Evolutionary conservation across 2,113 vertebrate species (phyloP), one percentile per base, ranked within the genome.

Genomic region (Nothobranchius furzeri): DNA sequence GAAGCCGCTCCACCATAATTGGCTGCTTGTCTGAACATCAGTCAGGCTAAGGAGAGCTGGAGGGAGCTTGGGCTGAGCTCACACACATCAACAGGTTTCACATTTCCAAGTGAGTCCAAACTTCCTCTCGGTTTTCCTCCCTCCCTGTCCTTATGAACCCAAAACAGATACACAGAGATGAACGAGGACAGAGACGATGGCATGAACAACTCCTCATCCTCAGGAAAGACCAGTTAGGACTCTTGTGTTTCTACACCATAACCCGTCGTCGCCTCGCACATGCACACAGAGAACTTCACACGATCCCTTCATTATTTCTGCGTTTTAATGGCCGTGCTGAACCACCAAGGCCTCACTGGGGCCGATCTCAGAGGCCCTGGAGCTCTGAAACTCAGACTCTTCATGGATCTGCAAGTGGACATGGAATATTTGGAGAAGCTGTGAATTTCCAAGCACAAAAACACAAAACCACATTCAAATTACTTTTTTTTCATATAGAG

Each of bases 11-110:
- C 65, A 70, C 73, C 65, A 70, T 91, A 90, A 92, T 90, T 91
- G 88, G 82, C 78, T 88, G 84, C 75, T 84, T 82, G 75, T 73
- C 88, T 79, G 88, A 92, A 89, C 88, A 92, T 90, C 90, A 88
- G 77, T 92, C 90, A 91, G 86, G 73, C 76, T 90, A 90, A 92
- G 85, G 73, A 92, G 88, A 78, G 81, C 72, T 48, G 51, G 43
- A 81, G 66, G 57, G 55, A 72, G 71, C 75, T 56, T 2, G 55
- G 47, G 30, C 62, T 53, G 55, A 20, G 47, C 58, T 25, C 65
- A 52, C 67, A 45, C 71, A 60, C 76, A 65, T 20, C n/a, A 20
- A 68, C 76, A 85, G 30, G 73, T 70, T 50, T 7, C 49, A 52
- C 45, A 55, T 60, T 73, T 64, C 48, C 51, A 74, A 67, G 20